Evolutionary conservation across 2,888 invertebrate genomes (phyloP), one percentile per base, ranked within the genome.

Genomic region (Neoitamus cyanurus): DNA sequence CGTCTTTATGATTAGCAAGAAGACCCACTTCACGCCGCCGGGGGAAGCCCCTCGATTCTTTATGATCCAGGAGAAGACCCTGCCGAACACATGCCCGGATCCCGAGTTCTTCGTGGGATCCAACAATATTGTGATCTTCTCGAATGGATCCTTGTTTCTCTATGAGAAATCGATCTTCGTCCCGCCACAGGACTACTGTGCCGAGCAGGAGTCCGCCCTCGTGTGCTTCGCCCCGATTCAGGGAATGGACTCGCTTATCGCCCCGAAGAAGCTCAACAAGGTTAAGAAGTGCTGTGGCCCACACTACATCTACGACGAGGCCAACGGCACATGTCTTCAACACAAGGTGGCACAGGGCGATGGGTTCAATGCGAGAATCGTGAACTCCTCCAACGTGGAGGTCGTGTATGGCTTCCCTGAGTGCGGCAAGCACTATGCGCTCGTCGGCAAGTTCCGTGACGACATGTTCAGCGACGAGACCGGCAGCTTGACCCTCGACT

Each of bases 251-350:
- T 86, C 84, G 9, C 83, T 88, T 15, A 87, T 87, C 25, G 88
- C 88, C 36, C 88, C 89, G n/a, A 84, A 85, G 86, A 86, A 87
- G 83, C 86, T 89, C 87, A 89, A 90, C 36, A 88, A 88, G 87
- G 89, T 93, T 48, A 92, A 92, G 88, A 95, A 96, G 90, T 97
- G 97, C 89, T 97, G 97, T 89, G 94, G 94, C 2, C 92, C 92
- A 80, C 92, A 93, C 77, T 94, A 93, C 7, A 93, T 92, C 80
- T 96, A 93, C 88, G 93, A 93, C 89, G 94, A 93, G 89, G 91
- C 88, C 84, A 92, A 90, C 88, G 92, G 89, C 89, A 93, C 92
- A 87, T 94, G 92, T 90, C 90, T 89, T 87, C 88, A 87, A 85
- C 87, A 89, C 87, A 87, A 91, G 89, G 86, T 34, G 6, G 20